Evolutionary conservation across 2,797 vertebrate genomes (phyloP).

Genomic region (Pangasius larnaudii): DNA sequence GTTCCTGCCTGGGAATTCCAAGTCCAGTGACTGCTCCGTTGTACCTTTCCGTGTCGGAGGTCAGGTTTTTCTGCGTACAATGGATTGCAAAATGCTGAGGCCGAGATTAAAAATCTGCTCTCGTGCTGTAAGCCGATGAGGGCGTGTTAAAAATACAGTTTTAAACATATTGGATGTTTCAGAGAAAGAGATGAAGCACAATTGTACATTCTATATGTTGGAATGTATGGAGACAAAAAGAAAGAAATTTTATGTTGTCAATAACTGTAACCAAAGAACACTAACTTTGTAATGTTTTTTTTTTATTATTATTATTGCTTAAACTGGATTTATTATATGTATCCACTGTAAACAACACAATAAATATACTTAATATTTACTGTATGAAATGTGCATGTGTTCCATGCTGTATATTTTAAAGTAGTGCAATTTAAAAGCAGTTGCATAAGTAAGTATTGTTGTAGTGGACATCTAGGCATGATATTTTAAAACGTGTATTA

Average conservation of each 20-base stretch:
- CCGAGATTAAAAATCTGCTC: neutral
- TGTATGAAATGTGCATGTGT: slow-evolving; percentile 14
- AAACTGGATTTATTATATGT: slow-evolving; percentile 53
- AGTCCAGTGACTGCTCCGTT: neutral
- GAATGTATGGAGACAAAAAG: neutral
- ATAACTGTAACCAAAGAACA: slow-evolving; percentile 50
- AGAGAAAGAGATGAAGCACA: neutral
- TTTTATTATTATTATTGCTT: slow-evolving; percentile 44
- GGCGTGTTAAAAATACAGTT: neutral
- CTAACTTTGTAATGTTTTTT: slow-evolving; percentile 48
- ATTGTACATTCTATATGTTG: slow-evolving; percentile 23
- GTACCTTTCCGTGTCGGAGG: neutral
- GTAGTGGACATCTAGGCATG: neutral
- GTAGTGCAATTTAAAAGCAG: neutral
- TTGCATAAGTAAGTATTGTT: neutral
- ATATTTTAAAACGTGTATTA: neutral
- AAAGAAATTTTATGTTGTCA: slow-evolving; percentile 33
- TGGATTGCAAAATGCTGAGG: neutral
- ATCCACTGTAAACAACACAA: slow-evolving; percentile 49
- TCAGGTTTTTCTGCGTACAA: too few species aligned
- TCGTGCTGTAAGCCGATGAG: neutral
- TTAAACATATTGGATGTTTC: neutral
- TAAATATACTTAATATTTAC: slow-evolving; percentile 51
- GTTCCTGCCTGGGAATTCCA: too few species aligned
- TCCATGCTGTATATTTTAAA: neutral